Evolutionary conservation across 2,797 vertebrate genomes (phyloP).

Genomic region (Xyrichtys novacula): DNA sequence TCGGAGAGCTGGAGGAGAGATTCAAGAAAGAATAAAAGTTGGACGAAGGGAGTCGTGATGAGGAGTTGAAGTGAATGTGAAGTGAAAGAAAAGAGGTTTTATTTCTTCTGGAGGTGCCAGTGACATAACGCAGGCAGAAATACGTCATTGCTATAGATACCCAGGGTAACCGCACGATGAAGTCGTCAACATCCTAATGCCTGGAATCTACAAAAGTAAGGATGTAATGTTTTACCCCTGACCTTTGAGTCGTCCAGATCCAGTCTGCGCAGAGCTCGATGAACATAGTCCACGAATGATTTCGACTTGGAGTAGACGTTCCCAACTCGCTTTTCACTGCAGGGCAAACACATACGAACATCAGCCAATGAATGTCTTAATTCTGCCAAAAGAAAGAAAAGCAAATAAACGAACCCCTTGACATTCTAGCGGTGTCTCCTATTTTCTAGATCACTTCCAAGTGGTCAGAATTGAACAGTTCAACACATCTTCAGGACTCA

Average conservation of each 20-base stretch:
- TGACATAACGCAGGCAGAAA: slow-evolving; percentile 25
- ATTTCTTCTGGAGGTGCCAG: slow-evolving; percentile 26
- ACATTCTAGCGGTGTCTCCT: slow-evolving; percentile 3
- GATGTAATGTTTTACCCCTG: slow-evolving; percentile 30
- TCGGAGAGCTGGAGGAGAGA: slow-evolving; percentile 86
- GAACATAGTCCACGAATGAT: slow-evolving; percentile 94
- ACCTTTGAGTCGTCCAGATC: slow-evolving; percentile 94
- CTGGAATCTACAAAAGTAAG: slow-evolving; percentile 6
- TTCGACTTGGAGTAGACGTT: slow-evolving; percentile 94
- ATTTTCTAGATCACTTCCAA: slow-evolving; percentile 6
- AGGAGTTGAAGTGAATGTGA: background rate
- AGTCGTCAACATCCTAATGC: background rate
- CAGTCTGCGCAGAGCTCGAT: slow-evolving; percentile 90
- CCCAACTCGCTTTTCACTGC: slow-evolving; percentile 90
- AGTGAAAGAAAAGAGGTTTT: background rate
- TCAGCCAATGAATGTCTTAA: slow-evolving; percentile 12
- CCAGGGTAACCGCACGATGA: slow-evolving; percentile 10
- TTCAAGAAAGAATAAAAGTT: background rate
- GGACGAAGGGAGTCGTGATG: background rate
- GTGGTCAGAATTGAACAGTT: slow-evolving; percentile 20
- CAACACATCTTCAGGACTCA: slow-evolving; percentile 16
- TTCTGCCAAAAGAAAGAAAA: slow-evolving; percentile 17
- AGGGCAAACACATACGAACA: slow-evolving; percentile 36
- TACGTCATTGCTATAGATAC: slow-evolving; percentile 1
- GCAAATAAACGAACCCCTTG: background rate